Percentiles rank a stretch among this genome's conserved stretches.
Conservation (phyloP, 2,888 invertebrate species). For the Margaritifera margaritifera region DNA sequence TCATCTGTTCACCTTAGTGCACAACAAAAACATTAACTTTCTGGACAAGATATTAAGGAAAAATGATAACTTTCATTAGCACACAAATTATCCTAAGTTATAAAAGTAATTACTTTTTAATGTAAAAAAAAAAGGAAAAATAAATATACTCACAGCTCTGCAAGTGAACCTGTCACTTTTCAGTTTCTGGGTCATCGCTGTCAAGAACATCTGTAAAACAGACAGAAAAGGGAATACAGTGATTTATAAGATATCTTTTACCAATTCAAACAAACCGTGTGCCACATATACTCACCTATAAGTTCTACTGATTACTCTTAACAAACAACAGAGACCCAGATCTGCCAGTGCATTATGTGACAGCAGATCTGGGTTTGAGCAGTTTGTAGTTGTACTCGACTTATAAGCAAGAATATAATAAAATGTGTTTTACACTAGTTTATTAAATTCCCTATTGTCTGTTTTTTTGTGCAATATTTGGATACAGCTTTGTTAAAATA, state of each 20-base stretch:
- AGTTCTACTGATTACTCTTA: too few relatives aligned
- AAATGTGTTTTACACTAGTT: too few relatives aligned
- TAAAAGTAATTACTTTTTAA: background rate
- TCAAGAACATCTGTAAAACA: constrained; percentile 82
- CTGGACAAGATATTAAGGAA: background rate
- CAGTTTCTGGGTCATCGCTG: constrained; percentile 93
- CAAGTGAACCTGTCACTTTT: constrained; percentile 92
- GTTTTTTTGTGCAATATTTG: too few relatives aligned
- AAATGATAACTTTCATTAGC: background rate
- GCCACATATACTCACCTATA: background rate
- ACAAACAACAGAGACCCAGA: too few relatives aligned
- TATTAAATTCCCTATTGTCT: too few relatives aligned
- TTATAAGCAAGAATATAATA: too few relatives aligned
- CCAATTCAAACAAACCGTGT: background rate
- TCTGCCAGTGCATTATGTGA: too few relatives aligned
- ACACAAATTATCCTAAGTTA: background rate
- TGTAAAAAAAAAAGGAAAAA: background rate
- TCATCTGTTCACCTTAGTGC: too few relatives aligned
- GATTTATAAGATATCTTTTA: background rate
- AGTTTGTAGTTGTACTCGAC: too few relatives aligned
- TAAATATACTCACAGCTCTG: constrained; percentile 79
- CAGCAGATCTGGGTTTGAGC: too few relatives aligned
- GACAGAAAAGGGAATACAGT: constrained; percentile 4
- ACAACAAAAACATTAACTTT: too few relatives aligned
- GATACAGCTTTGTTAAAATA: too few relatives aligned